Evolutionary conservation across 2,888 invertebrate species (phyloP), one percentile per base, ranked within the genome.

Genomic region (Cheilosia vernalis): DNA sequence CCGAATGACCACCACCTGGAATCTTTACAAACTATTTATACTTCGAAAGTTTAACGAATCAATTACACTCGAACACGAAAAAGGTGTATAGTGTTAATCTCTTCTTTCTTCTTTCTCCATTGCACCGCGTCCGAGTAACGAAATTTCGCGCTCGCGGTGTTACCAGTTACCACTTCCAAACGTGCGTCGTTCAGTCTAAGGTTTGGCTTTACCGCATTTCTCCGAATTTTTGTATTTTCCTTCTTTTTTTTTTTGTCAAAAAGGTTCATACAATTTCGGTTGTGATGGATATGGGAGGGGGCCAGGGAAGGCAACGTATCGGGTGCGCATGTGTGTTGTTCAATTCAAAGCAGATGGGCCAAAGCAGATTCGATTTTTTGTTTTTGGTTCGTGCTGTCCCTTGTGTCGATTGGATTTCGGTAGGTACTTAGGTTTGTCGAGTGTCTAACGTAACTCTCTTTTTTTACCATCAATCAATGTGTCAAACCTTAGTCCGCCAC

Each of bases 11-110:
- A 76, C 63, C 84, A 83, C 69, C 64, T 78, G 63, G 51, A 82
- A 87, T 83, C 84, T 69, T 80, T 82, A 86, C 81, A 88, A 87
- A 88, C 86, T 88, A 88, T 88, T 88, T 88, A 88, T 88, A 87
- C 84, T 77, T 76, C 83, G 87, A 87, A 87, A 88, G 81, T 82
- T 76, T 73, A 73, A 82, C 73, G 69, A 80, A 84, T 84, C 73
- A 85, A 85, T 85, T 85, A 81, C 81, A 56, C 81, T 81, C 81
- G 76, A 67, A 81, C 81, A 85, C 81, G 85, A 85, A 85, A 80
- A 67, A 85, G 85, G 85, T 85, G 70, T 72, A 85, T 81, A 77
- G 80, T 72, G 72, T 77, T 77, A 81, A 81, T 77, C 81, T 85
- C 81, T 81, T 81, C 81, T 81, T 76, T 85, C 81, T 85, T 76